Conservation (phyloP, 2,797 vertebrate genomes). For the Squalus acanthias region DNA sequence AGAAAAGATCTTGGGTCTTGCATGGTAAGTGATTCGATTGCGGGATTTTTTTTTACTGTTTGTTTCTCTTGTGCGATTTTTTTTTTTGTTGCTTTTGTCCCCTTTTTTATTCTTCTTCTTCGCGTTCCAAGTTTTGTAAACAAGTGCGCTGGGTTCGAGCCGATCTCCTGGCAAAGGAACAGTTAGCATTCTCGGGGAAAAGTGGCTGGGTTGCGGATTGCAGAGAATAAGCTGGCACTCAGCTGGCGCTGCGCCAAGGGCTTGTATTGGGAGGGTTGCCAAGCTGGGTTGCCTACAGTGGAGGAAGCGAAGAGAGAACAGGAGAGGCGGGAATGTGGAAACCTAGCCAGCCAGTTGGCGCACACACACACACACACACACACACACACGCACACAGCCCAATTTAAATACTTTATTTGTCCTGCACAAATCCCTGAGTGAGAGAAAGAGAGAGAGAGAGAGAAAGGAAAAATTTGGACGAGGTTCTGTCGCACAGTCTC, state of each 20-base stretch:
- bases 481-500: no score
- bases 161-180: conserved; percentile 30
- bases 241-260: neutral
- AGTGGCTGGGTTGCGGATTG: conserved; percentile 26
- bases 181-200: conserved; percentile 28
- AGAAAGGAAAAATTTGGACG: neutral
- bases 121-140: conserved; percentile 33
- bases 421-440: no score
- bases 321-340: conserved; percentile 4
- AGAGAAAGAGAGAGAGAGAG: neutral
- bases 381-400: neutral
- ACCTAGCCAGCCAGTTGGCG: neutral
- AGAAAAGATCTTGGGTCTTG: conserved; percentile 7
- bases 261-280: conserved; percentile 33
- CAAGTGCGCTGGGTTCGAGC: conserved; percentile 25
- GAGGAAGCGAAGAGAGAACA: conserved; percentile 17
- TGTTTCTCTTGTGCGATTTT: neutral
- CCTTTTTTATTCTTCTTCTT: neutral
- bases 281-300: conserved; percentile 31
- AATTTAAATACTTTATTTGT: neutral
- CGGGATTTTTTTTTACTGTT: neutral
- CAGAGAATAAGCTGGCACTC: conserved; percentile 34
- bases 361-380: neutral
- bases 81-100: conserved; percentile 8
- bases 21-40: conserved; percentile 28